Evolutionary conservation across 2,888 invertebrate genomes (phyloP).

Genomic region (Drosophila setosimentum): DNA sequence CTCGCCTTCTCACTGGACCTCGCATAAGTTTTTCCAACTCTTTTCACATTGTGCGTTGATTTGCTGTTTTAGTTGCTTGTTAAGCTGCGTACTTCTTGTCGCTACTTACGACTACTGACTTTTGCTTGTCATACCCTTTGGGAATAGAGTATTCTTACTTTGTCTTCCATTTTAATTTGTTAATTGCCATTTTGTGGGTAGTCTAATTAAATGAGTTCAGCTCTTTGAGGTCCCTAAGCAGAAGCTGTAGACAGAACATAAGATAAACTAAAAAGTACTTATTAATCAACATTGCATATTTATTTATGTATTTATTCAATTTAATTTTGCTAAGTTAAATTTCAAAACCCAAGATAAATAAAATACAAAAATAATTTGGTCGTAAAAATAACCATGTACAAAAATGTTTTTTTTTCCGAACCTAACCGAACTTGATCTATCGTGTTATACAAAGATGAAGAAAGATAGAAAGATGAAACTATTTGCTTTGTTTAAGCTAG

Average conservation of each 20-base stretch:
- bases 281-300: background rate
- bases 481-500: background rate
- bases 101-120: constrained; percentile 72
- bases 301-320: background rate
- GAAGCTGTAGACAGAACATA: background rate
- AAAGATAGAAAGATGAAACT: background rate
- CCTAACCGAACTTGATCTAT: background rate
- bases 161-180: background rate
- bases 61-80: constrained; percentile 71
- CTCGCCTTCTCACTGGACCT: constrained; percentile 19
- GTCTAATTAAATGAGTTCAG: background rate
- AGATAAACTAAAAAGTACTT: background rate
- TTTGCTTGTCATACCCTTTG: constrained; percentile 43
- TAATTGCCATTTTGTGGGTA: background rate
- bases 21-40: constrained; percentile 52
- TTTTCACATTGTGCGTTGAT: constrained; percentile 73
- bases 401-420: background rate
- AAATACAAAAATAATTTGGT: background rate
- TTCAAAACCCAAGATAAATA: background rate
- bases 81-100: constrained; percentile 72
- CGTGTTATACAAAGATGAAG: background rate
- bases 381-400: background rate
- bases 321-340: background rate
- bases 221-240: background rate
- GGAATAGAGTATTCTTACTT: background rate